A percentile compares a stretch with the other conserved stretches of the same genome.
Evolutionary conservation across 64 coral and sea anemone genomes (phyloP).

Genomic region (Orbicella faveolata): DNA sequence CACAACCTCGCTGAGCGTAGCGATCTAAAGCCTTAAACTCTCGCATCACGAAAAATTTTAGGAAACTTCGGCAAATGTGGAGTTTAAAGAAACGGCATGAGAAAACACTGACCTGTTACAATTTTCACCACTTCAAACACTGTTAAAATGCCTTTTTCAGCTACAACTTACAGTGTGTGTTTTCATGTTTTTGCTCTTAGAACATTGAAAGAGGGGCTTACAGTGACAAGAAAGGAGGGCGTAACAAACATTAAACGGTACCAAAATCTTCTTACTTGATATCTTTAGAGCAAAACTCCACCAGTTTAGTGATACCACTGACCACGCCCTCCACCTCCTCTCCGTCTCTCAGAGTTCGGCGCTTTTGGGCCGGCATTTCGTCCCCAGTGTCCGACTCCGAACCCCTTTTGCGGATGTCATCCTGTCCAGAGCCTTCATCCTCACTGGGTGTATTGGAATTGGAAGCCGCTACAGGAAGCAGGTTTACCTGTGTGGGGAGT

Average conservation of each 20-base stretch:
- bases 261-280: conserved; percentile 78
- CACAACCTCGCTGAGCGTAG: no score
- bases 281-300: conserved; percentile 99
- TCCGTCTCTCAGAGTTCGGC: conserved; percentile 48
- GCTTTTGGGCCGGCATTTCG: conserved; percentile 59
- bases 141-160: no score
- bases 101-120: no score
- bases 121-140: no score
- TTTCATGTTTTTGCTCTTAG: no score
- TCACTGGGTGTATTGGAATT: conserved; percentile 68
- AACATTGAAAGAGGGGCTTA: neutral
- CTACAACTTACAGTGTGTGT: no score
- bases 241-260: neutral
- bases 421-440: conserved; percentile 24
- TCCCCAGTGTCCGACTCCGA: conserved; percentile 66
- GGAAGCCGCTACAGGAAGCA: conserved; percentile 30
- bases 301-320: conserved; percentile 95
- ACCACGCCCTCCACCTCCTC: conserved; percentile 71
- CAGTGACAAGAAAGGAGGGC: neutral
- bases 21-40: no score
- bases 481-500: conserved; percentile 83
- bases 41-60: no score
- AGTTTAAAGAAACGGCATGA: no score
- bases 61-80: no score
- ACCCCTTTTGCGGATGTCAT: conserved; percentile 44